Conservation (phyloP, 2,797 vertebrate species). For the Peromyscus eremicus region DNA sequence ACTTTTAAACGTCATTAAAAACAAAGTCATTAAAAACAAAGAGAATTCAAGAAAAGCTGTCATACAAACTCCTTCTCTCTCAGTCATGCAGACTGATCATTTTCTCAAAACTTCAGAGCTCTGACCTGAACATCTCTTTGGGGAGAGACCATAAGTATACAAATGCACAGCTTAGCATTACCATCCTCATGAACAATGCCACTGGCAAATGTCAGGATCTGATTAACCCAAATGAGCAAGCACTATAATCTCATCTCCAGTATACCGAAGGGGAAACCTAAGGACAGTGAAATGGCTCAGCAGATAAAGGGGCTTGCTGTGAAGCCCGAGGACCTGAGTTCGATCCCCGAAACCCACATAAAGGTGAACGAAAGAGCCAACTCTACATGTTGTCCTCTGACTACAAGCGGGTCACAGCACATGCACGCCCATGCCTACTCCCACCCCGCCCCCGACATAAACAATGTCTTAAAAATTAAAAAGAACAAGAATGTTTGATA, state of each 20-base stretch:
- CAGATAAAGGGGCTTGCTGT: not conserved
- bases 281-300: not conserved
- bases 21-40: conserved; percentile 12
- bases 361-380: not conserved
- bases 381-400: not conserved
- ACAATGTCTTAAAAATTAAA: not conserved
- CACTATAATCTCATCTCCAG: not conserved
- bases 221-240: not conserved
- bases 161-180: not conserved
- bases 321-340: not conserved
- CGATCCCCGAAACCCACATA: not conserved
- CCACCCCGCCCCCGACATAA: not conserved
- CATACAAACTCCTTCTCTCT: not conserved
- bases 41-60: not conserved
- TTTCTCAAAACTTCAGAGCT: not conserved
- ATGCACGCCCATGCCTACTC: not conserved
- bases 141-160: not conserved
- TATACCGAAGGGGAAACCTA: not conserved
- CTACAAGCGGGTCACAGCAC: not conserved
- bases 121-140: not conserved
- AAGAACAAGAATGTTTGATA: not conserved
- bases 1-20: conserved; percentile 30
- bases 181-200: too few relatives aligned
- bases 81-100: not conserved
- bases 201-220: not conserved